phyloP scores from a whole-genome alignment of 2,888 invertebrate species.

The Andrena hattorfiana region DNA sequence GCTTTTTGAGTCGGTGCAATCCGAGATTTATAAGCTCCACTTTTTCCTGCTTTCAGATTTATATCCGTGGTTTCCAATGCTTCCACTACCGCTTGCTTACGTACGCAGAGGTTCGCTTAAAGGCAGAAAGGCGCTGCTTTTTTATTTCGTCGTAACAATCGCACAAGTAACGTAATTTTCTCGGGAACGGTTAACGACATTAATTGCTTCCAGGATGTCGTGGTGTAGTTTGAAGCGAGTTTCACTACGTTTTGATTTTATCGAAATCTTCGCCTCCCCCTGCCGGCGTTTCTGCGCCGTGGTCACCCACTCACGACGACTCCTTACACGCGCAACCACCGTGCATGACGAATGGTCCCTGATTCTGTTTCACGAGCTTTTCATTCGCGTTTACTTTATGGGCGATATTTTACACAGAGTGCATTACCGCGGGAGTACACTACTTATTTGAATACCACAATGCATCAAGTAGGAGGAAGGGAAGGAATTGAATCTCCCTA shows the following conservation, averaged over 20 bases:
- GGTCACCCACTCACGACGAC: slow-evolving; percentile 31
- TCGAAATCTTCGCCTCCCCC: slow-evolving; percentile 37
- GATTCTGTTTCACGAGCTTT: slow-evolving; percentile 45
- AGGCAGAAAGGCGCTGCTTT: neutral
- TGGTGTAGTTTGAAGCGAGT: slow-evolving; percentile 21
- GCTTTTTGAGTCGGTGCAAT: too few species aligned
- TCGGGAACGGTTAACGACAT: slow-evolving; percentile 19
- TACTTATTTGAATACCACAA: slow-evolving; percentile 10
- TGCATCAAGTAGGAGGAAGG: neutral
- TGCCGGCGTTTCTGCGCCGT: slow-evolving; percentile 38
- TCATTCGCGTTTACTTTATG: slow-evolving; percentile 7
- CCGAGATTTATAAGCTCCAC: too few species aligned
- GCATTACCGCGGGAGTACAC: neutral
- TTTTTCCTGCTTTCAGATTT: too few species aligned
- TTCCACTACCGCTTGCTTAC: neutral
- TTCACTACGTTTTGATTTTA: slow-evolving; percentile 42
- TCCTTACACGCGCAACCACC: slow-evolving; percentile 49
- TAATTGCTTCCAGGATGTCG: slow-evolving; percentile 44
- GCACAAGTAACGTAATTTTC: slow-evolving; percentile 24
- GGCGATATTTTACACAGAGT: slow-evolving; percentile 13
- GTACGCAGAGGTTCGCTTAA: neutral
- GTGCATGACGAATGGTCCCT: slow-evolving; percentile 48
- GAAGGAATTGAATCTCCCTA: neutral
- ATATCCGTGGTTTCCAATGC: neutral
- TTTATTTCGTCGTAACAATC: slow-evolving; percentile 8